A percentile compares a stretch with the other conserved stretches of the same genome.
Conservation (phyloP, 2,797 vertebrate species). For the Spinus pinus region DNA sequence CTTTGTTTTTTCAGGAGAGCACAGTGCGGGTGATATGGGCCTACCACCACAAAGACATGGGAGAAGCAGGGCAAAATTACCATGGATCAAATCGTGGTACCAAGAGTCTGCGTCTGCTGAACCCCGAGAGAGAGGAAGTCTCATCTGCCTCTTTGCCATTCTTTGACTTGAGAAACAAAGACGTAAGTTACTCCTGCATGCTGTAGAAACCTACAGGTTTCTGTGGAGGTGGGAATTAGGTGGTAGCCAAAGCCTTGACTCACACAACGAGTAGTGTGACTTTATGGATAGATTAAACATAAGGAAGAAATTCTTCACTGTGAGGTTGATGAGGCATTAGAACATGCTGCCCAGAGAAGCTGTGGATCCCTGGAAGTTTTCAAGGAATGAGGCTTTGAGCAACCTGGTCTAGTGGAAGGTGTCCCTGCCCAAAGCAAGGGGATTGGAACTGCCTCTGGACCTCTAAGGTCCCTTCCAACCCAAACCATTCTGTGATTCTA, state of each 20-base stretch:
- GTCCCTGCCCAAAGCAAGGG: background rate
- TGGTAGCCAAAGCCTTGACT: background rate
- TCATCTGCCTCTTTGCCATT: conserved; percentile 54
- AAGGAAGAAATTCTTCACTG: background rate
- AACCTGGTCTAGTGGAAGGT: background rate
- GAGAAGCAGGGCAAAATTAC: conserved; percentile 78
- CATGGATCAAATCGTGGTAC: conserved; percentile 82
- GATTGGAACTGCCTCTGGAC: background rate
- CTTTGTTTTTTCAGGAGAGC: conserved; percentile 74
- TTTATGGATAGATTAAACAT: background rate
- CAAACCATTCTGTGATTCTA: background rate
- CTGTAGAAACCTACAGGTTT: background rate
- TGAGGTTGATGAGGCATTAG: background rate
- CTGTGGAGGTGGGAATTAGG: background rate
- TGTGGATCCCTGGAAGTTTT: background rate
- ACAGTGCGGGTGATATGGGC: conserved; percentile 88
- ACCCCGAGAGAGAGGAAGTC: conserved; percentile 73
- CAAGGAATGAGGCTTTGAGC: background rate
- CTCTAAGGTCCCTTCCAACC: background rate
- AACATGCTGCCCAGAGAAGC: background rate
- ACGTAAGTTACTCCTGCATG: conserved; percentile 78
- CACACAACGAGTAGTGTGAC: background rate
- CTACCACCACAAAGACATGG: conserved; percentile 81
- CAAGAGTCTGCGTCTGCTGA: conserved; percentile 83
- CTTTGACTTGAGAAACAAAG: conserved; percentile 81